Percentiles rank a stretch among this genome's conserved stretches.
phyloP scores from a whole-genome alignment of 2,113 vertebrate species.

The Gasterosteus nipponicus region DNA sequence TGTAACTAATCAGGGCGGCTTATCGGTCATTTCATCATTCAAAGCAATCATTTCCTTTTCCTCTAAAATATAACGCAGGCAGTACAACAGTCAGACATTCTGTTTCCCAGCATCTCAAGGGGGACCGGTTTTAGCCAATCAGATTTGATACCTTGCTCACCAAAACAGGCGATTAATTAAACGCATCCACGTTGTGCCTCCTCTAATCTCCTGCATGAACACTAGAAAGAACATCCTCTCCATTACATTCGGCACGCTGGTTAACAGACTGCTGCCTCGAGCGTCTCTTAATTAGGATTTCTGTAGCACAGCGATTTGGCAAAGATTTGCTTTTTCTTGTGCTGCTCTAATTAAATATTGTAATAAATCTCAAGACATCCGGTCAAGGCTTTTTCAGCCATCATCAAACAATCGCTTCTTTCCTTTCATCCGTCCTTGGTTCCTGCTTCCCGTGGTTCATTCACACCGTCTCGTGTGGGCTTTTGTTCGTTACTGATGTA shows the following conservation, averaged over 20 bases:
- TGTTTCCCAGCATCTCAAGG: neutral
- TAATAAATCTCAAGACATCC: slow-evolving; percentile 29
- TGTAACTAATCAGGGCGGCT: too few relatives aligned
- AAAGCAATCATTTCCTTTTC: too few relatives aligned
- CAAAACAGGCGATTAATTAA: neutral
- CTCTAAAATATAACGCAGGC: too few relatives aligned
- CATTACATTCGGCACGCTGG: slow-evolving; percentile 8
- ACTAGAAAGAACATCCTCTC: neutral
- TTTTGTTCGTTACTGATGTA: neutral
- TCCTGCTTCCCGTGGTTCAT: neutral
- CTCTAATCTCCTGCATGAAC: neutral
- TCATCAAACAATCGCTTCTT: neutral
- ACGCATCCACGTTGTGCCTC: too few relatives aligned
- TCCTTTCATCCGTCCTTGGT: neutral
- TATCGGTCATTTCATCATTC: too few relatives aligned
- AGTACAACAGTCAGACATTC: too few relatives aligned
- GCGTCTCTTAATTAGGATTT: slow-evolving; percentile 40
- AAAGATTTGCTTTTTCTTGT: slow-evolving; percentile 20
- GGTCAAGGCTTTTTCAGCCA: neutral
- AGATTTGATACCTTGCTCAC: neutral
- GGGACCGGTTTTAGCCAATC: neutral
- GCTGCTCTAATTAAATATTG: slow-evolving; percentile 29
- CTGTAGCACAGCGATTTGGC: slow-evolving; percentile 21
- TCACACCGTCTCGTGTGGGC: neutral
- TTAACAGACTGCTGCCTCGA: slow-evolving; percentile 27